Evolutionary conservation across 2,888 invertebrate genomes (phyloP).

Genomic region (Mellilla xanthometata): DNA sequence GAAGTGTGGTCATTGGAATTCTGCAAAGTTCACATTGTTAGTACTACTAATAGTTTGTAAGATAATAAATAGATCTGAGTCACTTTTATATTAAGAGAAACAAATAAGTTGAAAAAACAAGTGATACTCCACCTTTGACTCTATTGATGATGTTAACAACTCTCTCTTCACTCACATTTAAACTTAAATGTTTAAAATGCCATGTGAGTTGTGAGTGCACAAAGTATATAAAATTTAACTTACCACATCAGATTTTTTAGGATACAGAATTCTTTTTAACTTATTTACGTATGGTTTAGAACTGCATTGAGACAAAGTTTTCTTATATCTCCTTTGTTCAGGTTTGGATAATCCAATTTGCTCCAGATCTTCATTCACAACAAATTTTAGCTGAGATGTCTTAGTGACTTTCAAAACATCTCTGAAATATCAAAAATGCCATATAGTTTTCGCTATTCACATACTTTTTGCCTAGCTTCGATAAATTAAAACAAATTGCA

Average conservation of each 20-base stretch:
- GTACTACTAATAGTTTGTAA: no score
- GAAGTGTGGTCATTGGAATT: constrained; percentile 46
- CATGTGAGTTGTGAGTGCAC: no score
- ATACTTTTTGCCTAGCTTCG: no score
- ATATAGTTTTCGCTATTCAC: no score
- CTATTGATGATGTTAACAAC: no score
- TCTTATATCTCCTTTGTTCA: constrained; percentile 96
- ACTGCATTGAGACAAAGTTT: constrained; percentile 96
- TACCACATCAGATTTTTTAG: constrained; percentile 79
- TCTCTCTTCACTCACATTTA: no score
- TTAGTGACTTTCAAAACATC: constrained; percentile 94
- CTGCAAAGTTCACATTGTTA: constrained; percentile 33
- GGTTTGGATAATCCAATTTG: constrained; percentile 97
- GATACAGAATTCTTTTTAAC: constrained; percentile 91
- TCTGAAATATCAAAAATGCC: constrained; percentile 78
- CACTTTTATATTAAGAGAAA: no score
- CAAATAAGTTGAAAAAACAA: no score
- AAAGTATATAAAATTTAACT: constrained; percentile 34
- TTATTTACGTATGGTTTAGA: constrained; percentile 96
- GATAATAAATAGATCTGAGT: no score
- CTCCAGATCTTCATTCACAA: constrained; percentile 94
- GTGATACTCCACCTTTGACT: no score
- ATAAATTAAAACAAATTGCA: no score
- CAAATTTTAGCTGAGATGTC: constrained; percentile 95
- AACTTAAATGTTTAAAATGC: no score